Evolutionary conservation across 2,888 invertebrate species (phyloP).

Genomic region (Tipula lateralis): DNA sequence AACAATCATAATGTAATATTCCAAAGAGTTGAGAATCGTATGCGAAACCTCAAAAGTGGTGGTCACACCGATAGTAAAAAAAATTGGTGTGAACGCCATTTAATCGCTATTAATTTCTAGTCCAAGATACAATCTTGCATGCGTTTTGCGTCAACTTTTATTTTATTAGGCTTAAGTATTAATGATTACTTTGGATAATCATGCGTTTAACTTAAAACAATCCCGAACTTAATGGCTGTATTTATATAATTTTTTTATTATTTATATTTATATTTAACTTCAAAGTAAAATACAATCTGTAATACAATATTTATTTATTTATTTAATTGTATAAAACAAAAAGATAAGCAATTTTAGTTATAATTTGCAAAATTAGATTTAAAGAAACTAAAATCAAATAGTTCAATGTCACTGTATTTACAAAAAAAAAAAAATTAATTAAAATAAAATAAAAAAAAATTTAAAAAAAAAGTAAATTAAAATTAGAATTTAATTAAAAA

Average conservation of each 20-base stretch:
- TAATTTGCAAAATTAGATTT: constrained; percentile 7
- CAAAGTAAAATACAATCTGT: not conserved
- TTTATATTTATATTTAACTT: not conserved
- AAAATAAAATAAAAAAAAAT: not conserved
- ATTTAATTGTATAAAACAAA: not conserved
- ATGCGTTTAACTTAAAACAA: too few species aligned
- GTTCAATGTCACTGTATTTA: not conserved
- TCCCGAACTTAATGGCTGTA: not conserved
- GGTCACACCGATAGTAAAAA: too few species aligned
- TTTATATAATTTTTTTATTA: not conserved
- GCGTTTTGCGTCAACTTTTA: not conserved
- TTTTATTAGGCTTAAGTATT: not conserved
- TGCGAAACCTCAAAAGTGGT: too few species aligned
- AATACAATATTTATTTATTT: not conserved
- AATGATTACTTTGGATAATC: too few species aligned
- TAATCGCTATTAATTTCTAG: not conserved
- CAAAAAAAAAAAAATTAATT: not conserved
- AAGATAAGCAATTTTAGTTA: not conserved
- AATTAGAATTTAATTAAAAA: not conserved
- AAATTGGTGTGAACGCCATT: too few species aligned
- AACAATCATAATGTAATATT: not conserved
- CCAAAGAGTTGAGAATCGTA: not conserved
- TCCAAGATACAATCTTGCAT: not conserved
- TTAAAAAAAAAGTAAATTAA: not conserved
- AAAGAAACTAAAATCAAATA: not conserved